Evolutionary conservation across 2,797 vertebrate genomes (phyloP).

Genomic region (Lacerta viridis): DNA sequence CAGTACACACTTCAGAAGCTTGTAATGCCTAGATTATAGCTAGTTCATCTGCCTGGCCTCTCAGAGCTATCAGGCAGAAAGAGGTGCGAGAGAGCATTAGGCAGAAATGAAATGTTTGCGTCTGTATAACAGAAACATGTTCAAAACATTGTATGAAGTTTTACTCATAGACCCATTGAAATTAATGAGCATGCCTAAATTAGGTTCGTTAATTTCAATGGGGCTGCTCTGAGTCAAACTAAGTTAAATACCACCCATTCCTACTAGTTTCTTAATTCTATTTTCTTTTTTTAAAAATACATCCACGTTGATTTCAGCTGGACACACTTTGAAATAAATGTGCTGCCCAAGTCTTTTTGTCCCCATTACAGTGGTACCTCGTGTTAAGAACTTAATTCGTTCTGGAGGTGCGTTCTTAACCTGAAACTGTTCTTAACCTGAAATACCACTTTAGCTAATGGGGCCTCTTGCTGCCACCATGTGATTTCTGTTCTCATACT

Average conservation of each 20-base stretch:
- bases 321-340: background rate
- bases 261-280: no score
- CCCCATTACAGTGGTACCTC: background rate
- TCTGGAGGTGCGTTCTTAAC: no score
- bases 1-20: background rate
- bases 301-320: background rate
- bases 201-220: no score
- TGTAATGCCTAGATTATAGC: constrained; percentile 10
- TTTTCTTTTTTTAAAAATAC: background rate
- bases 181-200: no score
- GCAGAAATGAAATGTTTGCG: background rate
- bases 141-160: background rate
- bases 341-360: background rate
- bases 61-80: constrained; percentile 1
- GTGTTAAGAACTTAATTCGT: no score
- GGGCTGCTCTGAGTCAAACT: no score
- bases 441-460: no score
- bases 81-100: background rate
- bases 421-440: no score
- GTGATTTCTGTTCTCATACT: no score
- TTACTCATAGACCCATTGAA: no score
- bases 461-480: no score
- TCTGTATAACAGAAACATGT: constrained; percentile 33
- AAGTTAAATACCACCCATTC: no score
- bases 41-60: background rate